These are phyloP conservation scores for Acropora tenuis DNA, from an alignment of 64 coral and sea anemone genomes.

Conservation along the genomic window DNA sequence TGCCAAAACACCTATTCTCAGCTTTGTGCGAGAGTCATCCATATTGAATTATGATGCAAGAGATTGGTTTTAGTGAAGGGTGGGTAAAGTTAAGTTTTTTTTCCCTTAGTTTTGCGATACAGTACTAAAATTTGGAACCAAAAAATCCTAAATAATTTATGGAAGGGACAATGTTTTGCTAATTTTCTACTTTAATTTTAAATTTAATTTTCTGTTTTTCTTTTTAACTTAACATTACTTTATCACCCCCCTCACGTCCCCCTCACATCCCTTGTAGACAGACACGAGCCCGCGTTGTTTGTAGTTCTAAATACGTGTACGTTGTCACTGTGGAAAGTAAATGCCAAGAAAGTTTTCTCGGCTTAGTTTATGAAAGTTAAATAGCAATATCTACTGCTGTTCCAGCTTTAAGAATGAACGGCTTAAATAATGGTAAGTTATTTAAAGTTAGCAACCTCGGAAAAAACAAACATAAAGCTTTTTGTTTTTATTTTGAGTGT, in stretches of 20 bases:
- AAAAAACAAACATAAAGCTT: no score
- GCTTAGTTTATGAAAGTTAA: no score
- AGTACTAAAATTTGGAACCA: neutral
- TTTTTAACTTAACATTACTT: neutral
- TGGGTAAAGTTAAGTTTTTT: neutral
- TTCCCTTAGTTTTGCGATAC: no score
- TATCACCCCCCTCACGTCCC: neutral
- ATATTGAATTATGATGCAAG: slow-evolving; percentile 33
- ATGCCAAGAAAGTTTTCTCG: neutral
- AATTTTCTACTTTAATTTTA: neutral
- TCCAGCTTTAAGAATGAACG: slow-evolving; percentile 11
- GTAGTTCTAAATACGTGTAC: neutral
- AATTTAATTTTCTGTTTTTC: neutral
- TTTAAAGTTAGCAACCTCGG: neutral
- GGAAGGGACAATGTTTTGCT: neutral
- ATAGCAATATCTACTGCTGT: slow-evolving; percentile 10
- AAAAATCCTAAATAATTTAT: neutral
- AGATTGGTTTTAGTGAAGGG: neutral
- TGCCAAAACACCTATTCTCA: slow-evolving; percentile 84
- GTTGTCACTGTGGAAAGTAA: neutral
- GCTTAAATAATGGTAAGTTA: slow-evolving; percentile 34
- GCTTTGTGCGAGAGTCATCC: neutral
- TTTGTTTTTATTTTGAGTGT: no score
- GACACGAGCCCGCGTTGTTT: slow-evolving; percentile 18
- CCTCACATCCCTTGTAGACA: no score